Conservation (phyloP, 2,888 invertebrate genomes). For the Rambutsinella grinnellia region DNA sequence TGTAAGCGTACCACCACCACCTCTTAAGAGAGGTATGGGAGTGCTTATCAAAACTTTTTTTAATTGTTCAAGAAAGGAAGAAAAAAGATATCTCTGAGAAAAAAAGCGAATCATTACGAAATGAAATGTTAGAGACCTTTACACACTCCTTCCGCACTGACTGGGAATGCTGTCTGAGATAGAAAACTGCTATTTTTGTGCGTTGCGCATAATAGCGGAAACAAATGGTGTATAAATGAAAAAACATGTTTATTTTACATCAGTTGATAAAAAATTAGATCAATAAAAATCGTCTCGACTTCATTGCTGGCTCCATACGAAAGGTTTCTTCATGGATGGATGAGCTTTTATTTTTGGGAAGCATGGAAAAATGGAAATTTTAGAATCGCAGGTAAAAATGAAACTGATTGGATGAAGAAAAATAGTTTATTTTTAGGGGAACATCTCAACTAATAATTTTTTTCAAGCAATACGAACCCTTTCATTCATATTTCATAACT, state of each 20-base stretch:
- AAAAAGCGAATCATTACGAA: no score
- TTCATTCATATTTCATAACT: no score
- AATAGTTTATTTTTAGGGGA: no score
- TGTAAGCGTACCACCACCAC: conserved; percentile 26
- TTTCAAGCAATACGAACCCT: no score
- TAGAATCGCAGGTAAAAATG: background rate
- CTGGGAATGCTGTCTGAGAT: background rate
- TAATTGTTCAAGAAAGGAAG: background rate
- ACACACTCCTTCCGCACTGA: background rate
- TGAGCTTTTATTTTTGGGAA: background rate
- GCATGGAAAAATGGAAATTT: background rate
- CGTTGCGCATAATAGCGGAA: background rate
- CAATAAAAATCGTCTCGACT: background rate
- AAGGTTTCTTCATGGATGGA: background rate
- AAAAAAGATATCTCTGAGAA: no score
- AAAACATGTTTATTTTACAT: background rate
- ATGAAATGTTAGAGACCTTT: background rate
- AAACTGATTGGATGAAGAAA: no score
- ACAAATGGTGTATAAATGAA: background rate
- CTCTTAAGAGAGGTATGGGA: background rate
- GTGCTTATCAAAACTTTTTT: background rate
- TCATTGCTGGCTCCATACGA: background rate
- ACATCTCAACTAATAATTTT: no score
- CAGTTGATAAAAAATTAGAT: background rate
- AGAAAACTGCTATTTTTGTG: background rate